Evolutionary conservation across 2,797 vertebrate species (phyloP), one percentile per base, ranked within the genome.

Genomic region (Lophius americanus): DNA sequence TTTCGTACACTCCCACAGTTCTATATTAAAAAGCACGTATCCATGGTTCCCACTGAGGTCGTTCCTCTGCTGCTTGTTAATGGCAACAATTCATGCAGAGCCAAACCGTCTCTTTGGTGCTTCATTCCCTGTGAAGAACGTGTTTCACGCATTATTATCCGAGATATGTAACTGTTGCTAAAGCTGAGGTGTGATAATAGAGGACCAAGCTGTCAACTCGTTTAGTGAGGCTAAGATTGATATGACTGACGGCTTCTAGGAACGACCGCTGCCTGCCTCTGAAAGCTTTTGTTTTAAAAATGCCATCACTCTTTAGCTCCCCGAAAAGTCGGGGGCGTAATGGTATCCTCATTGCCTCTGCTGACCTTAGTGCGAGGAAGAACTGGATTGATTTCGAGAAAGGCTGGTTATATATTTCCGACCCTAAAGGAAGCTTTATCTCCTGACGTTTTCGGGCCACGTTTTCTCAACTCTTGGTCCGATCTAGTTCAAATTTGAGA

Each of bases 51-150:
- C 64, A 48, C 70, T 38, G 62, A 42, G 57, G 10, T 11, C 8
- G 5, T 62, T 60, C 37, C 42, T 53, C 12, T 44, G 37, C 76
- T 61, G 48, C 33, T 68, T 70, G n/a, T 76, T 54, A 68, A 60
- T 58, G 43, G 37, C 48, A 42, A 38, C 14, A 63, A 69, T 51
- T 55, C 62, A 64, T 13, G 50, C 56, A 44, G 42, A 58, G 72
- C 63, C 42, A 75, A 58, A 66, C 6, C 11, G 33, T 13, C 60
- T 43, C n/a, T 71, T 50, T 76, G 79, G 68, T 68, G 56, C 62
- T 71, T 48, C 2, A 1, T 46, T 60, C 23, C 4, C 23, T 43
- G 46, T 64, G 48, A 70, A 70, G 52, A 54, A n/a, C 51, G 33
- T 1, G 41, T 70, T 67, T 81, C 71, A 51, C 42, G 75, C 56